Conservation (phyloP, 2,888 invertebrate species). For the Adelphocoris suturalis region DNA sequence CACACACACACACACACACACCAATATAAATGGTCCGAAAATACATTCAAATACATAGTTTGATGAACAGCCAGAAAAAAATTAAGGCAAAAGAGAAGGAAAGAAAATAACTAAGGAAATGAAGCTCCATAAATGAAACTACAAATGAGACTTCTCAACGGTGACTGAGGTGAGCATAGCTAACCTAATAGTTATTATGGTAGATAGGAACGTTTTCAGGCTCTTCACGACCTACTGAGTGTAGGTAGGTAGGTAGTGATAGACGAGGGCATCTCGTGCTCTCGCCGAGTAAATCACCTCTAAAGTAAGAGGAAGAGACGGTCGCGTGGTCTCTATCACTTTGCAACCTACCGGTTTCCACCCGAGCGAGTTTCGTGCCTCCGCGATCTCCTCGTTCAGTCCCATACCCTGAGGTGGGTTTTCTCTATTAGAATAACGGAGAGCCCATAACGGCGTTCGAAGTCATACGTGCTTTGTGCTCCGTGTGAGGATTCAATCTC, state of each 20-base stretch:
- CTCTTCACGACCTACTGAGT: slow-evolving; percentile 2
- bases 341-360: slow-evolving; percentile 17
- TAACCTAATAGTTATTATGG: not conserved
- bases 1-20: too few relatives aligned
- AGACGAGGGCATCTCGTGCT: slow-evolving; percentile 10
- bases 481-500: not conserved
- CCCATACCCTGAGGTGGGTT: slow-evolving; percentile 32
- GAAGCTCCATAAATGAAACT: too few relatives aligned
- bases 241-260: not conserved
- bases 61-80: too few relatives aligned
- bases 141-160: too few relatives aligned
- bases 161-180: not conserved
- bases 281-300: not conserved
- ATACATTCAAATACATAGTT: too few relatives aligned
- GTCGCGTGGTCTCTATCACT: slow-evolving; percentile 42
- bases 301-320: slow-evolving; percentile 27
- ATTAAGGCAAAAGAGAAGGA: too few relatives aligned
- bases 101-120: too few relatives aligned
- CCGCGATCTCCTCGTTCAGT: not conserved
- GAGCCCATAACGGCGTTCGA: not conserved
- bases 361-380: slow-evolving; percentile 17
- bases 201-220: not conserved
- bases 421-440: slow-evolving; percentile 3
- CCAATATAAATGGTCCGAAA: too few relatives aligned
- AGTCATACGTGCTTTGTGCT: not conserved